Conservation (phyloP, 2,888 invertebrate genomes). For the Altica lythri region DNA sequence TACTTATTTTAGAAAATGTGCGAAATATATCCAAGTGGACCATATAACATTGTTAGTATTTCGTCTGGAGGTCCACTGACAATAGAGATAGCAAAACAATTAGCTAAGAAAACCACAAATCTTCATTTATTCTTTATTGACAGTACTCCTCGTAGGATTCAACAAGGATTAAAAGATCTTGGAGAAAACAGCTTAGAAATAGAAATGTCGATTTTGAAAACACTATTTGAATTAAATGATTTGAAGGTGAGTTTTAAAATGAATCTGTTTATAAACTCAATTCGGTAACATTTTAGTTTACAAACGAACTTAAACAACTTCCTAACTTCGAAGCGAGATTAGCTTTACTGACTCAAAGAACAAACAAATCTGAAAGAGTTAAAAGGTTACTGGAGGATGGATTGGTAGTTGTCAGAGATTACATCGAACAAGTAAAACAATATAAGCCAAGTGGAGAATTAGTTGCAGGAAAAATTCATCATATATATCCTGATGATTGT, state of each 20-base stretch:
- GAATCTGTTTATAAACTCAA: too few species aligned
- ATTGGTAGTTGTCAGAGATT: conserved; percentile 44
- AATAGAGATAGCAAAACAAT: conserved; percentile 75
- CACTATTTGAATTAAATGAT: conserved; percentile 60
- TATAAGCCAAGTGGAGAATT: conserved; percentile 45
- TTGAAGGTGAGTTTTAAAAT: conserved; percentile 49
- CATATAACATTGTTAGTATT: conserved; percentile 82
- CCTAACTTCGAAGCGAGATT: conserved; percentile 46
- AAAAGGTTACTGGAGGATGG: conserved; percentile 40
- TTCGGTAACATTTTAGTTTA: conserved; percentile 42
- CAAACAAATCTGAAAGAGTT: conserved; percentile 40
- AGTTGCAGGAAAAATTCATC: conserved; percentile 47
- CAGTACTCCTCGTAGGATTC: conserved; percentile 75
- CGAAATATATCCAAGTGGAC: conserved; percentile 63
- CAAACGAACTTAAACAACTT: conserved; percentile 43
- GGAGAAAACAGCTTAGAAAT: conserved; percentile 45
- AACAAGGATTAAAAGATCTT: conserved; percentile 61
- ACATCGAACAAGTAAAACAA: conserved; percentile 41
- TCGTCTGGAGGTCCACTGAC: conserved; percentile 86
- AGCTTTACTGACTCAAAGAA: conserved; percentile 41
- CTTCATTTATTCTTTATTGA: conserved; percentile 79
- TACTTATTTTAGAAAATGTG: conserved; percentile 62
- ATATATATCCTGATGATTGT: conserved; percentile 51
- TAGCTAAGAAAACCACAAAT: conserved; percentile 63
- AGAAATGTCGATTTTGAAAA: conserved; percentile 64